A percentile compares a stretch with the other conserved stretches of the same genome.
phyloP scores from a whole-genome alignment of 2,797 vertebrate species.

The Corythornis leucogaster region DNA sequence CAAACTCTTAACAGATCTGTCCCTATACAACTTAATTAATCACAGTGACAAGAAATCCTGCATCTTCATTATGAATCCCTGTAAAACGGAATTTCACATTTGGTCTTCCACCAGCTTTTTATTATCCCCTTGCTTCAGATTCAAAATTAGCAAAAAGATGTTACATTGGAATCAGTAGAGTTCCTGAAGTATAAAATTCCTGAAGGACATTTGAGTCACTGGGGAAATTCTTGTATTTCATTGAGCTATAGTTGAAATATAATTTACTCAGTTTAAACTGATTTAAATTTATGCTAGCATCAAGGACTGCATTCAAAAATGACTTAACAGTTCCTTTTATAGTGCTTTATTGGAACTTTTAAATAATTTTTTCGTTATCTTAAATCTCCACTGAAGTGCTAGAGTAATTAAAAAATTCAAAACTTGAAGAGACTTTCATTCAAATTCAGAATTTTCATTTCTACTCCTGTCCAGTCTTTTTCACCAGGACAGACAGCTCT shows the following conservation, averaged over 20 bases:
- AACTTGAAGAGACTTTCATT: background rate
- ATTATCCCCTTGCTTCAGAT: slow-evolving; percentile 7
- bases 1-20: background rate
- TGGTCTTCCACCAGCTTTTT: slow-evolving; percentile 7
- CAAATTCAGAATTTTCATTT: background rate
- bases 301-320: slow-evolving; percentile 12
- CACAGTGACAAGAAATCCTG: background rate
- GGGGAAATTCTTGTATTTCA: slow-evolving; percentile 28
- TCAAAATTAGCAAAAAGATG: slow-evolving; percentile 32
- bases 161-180: slow-evolving; percentile 1
- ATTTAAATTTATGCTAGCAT: slow-evolving; percentile 20
- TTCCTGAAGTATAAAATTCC: slow-evolving; percentile 1
- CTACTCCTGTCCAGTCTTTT: background rate
- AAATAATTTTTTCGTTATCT: background rate
- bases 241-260: slow-evolving; percentile 24
- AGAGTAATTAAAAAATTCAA: background rate
- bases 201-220: background rate
- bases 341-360: background rate
- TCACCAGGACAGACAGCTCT: background rate
- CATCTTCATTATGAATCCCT: background rate
- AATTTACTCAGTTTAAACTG: slow-evolving; percentile 16
- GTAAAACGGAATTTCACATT: background rate
- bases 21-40: background rate
- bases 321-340: background rate
- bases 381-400: background rate